Conservation (phyloP, 2,113 vertebrate genomes). For the Ailurus styani region DNA sequence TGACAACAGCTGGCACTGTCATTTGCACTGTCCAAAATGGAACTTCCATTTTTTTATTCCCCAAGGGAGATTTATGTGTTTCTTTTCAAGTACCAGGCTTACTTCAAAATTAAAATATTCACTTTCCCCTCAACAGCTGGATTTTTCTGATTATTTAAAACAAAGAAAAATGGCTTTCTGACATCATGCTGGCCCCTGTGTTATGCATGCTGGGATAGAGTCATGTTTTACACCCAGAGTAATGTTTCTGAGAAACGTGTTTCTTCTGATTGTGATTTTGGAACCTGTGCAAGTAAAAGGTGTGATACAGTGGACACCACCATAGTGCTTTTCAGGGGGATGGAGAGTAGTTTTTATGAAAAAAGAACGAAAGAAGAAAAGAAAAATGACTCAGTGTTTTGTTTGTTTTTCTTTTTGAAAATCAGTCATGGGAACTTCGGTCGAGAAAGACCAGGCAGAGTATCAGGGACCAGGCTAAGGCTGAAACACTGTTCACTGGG, state of each 20-base stretch:
- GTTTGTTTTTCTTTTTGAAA: not conserved
- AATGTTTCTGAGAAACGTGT: not conserved
- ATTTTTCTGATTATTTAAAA: constrained; percentile 22
- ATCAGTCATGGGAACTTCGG: not conserved
- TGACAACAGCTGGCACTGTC: not conserved
- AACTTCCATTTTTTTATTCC: not conserved
- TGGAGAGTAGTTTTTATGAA: not conserved
- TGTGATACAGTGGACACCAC: not conserved
- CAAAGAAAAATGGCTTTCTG: not conserved
- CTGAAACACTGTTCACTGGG: not conserved
- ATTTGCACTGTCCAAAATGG: constrained; percentile 11
- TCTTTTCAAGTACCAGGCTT: not conserved
- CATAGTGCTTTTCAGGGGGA: not conserved
- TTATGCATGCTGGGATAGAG: not conserved
- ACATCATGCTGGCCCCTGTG: not conserved
- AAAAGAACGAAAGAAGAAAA: not conserved
- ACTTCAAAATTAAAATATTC: constrained; percentile 41
- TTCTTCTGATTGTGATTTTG: not conserved
- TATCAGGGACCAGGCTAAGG: not conserved
- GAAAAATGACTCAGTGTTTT: not conserved
- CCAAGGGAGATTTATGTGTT: not conserved
- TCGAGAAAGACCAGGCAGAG: not conserved
- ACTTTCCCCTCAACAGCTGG: not conserved
- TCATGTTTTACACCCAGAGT: not conserved
- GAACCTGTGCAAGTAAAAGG: not conserved